Evolutionary conservation across 2,888 invertebrate species (phyloP).

Genomic region (Drosophila lutescens): DNA sequence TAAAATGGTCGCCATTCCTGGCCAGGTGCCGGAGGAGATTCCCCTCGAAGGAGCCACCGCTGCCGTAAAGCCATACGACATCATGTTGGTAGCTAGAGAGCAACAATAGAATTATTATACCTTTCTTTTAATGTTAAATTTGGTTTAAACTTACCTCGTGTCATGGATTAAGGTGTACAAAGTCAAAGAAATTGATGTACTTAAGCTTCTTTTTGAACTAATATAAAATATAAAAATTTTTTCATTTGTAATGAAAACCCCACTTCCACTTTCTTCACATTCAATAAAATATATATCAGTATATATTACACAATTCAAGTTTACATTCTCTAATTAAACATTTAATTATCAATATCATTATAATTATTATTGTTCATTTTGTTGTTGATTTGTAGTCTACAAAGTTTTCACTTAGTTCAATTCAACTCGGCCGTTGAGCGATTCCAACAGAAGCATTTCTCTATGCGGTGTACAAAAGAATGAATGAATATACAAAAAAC

Average conservation of each 20-base stretch:
- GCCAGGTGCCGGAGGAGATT: slow-evolving; percentile 87
- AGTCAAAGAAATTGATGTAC: not conserved
- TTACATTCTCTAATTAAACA: slow-evolving; percentile 57
- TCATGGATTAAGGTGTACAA: not conserved
- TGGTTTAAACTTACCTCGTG: not conserved
- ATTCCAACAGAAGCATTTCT: slow-evolving; percentile 66
- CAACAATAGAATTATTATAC: not conserved
- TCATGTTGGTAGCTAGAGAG: slow-evolving; percentile 86
- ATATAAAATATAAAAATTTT: not conserved
- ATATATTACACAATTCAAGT: slow-evolving; percentile 15
- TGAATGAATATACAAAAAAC: slow-evolving; percentile 33
- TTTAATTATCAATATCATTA: slow-evolving; percentile 56
- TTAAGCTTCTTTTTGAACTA: not conserved
- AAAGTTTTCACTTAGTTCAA: slow-evolving; percentile 56
- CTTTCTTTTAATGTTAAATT: not conserved
- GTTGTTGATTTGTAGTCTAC: slow-evolving; percentile 64
- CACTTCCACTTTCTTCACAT: not conserved
- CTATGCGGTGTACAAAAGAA: slow-evolving; percentile 25
- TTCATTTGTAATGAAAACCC: not conserved
- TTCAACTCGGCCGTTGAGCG: slow-evolving; percentile 52
- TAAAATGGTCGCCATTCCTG: slow-evolving; percentile 88
- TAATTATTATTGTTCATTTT: slow-evolving; percentile 73
- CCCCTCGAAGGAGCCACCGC: slow-evolving; percentile 92
- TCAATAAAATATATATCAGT: slow-evolving; percentile 6
- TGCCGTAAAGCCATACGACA: slow-evolving; percentile 89